A percentile compares a stretch with the other conserved stretches of the same genome.
Evolutionary conservation across 2,888 invertebrate species (phyloP).

Genomic region (Napeogenes sylphis): DNA sequence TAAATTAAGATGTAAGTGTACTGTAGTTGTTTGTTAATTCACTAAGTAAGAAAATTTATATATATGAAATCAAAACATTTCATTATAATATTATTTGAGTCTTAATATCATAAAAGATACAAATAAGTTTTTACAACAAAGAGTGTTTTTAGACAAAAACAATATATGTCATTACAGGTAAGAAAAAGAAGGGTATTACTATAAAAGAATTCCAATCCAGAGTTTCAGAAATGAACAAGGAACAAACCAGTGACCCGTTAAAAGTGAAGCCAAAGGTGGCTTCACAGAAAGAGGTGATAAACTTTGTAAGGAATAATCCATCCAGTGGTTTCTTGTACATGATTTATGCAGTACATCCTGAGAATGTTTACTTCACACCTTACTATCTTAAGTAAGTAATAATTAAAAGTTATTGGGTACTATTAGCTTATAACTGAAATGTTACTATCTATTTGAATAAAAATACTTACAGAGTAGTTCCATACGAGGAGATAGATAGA

Average conservation of each 20-base stretch:
- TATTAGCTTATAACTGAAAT: too few relatives aligned
- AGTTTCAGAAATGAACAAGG: slow-evolving; percentile 27
- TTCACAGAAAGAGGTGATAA: slow-evolving; percentile 64
- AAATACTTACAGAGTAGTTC: slow-evolving; percentile 79
- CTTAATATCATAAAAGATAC: too few relatives aligned
- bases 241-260: slow-evolving; percentile 50
- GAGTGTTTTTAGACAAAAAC: neutral
- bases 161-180: slow-evolving; percentile 7
- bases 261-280: slow-evolving; percentile 66
- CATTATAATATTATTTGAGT: too few relatives aligned
- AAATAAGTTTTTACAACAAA: too few relatives aligned
- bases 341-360: slow-evolving; percentile 83
- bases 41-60: too few relatives aligned
- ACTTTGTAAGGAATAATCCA: slow-evolving; percentile 74
- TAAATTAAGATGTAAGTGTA: too few relatives aligned
- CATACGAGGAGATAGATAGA: slow-evolving; percentile 82
- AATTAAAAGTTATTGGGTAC: neutral
- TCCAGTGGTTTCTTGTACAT: slow-evolving; percentile 86
- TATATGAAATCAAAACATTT: too few relatives aligned
- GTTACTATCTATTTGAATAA: neutral
- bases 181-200: slow-evolving; percentile 52
- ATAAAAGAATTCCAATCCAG: slow-evolving; percentile 41
- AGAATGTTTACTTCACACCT: slow-evolving; percentile 85
- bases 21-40: too few relatives aligned
- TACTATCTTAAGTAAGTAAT: slow-evolving; percentile 82